These are phyloP conservation scores for Dendrocincla fuliginosa DNA, from an alignment of 2,797 vertebrate genomes.

Conservation along the genomic window DNA sequence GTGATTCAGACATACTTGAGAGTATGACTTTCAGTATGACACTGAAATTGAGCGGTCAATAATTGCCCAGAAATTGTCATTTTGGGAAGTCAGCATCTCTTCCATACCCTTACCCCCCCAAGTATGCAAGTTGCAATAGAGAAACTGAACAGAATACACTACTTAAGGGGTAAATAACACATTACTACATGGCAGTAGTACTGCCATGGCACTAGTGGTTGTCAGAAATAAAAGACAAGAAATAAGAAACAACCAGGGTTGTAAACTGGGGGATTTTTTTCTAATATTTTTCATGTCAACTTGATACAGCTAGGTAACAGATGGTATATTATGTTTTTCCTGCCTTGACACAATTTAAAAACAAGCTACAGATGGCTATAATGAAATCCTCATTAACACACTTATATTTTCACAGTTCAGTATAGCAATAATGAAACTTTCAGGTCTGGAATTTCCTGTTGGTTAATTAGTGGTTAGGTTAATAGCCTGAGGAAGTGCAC, in stretches of 20 bases:
- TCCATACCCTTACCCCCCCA: rapidly evolving
- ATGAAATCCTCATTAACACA: constrained; percentile 51
- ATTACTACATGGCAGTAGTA: rapidly evolving
- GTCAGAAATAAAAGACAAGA: neutral
- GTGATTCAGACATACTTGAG: neutral
- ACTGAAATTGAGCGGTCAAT: neutral
- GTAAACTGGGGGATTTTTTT: neutral
- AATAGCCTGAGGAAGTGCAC: constrained; percentile 49
- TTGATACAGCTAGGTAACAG: constrained; percentile 33
- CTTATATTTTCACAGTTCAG: constrained; percentile 51
- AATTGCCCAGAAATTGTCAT: neutral
- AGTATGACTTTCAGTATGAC: neutral
- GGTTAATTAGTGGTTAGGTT: constrained; percentile 62
- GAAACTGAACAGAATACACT: neutral
- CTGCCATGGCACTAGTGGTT: neutral
- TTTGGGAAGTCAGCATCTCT: neutral
- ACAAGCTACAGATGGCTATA: constrained; percentile 59
- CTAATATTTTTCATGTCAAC: neutral
- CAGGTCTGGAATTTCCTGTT: constrained; percentile 45
- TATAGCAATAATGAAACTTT: constrained; percentile 49
- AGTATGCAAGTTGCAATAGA: neutral
- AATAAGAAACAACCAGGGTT: neutral
- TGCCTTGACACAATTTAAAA: constrained; percentile 49
- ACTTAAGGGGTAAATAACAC: neutral
- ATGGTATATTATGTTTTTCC: constrained; percentile 48